Conservation (phyloP, 1,140 invertebrate species). For the Colletes gigas region DNA sequence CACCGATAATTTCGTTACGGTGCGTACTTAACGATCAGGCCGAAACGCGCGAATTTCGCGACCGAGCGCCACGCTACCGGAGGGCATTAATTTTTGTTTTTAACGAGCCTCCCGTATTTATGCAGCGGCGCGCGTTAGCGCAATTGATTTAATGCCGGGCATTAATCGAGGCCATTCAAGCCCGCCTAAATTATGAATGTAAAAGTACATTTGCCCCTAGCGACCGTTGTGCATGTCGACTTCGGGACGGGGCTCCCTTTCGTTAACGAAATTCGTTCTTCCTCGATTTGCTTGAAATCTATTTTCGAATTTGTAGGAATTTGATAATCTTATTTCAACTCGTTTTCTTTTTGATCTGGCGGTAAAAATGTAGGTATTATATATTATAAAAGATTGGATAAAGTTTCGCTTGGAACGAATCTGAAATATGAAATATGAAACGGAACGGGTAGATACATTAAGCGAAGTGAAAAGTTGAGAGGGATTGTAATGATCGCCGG, state of each 20-base stretch:
- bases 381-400: too few relatives aligned
- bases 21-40: slow-evolving; percentile 30
- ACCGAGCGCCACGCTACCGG: slow-evolving; percentile 3
- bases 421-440: neutral
- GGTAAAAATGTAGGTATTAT: too few relatives aligned
- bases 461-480: too few relatives aligned
- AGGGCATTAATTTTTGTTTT: slow-evolving; percentile 54
- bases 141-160: slow-evolving; percentile 54
- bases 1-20: slow-evolving; percentile 45
- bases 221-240: neutral
- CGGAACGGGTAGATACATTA: too few relatives aligned
- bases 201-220: slow-evolving; percentile 43
- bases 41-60: slow-evolving; percentile 23
- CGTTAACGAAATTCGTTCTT: neutral
- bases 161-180: slow-evolving; percentile 45
- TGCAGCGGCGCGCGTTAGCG: slow-evolving; percentile 38
- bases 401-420: too few relatives aligned
- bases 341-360: too few relatives aligned
- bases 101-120: slow-evolving; percentile 49
- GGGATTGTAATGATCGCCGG: too few relatives aligned
- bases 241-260: neutral
- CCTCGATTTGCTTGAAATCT: too few relatives aligned
- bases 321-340: too few relatives aligned
- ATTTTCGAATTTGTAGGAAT: too few relatives aligned
- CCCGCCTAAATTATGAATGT: slow-evolving; percentile 40